Conservation (phyloP, 2,113 vertebrate genomes). For the Triplophysa rosa region DNA sequence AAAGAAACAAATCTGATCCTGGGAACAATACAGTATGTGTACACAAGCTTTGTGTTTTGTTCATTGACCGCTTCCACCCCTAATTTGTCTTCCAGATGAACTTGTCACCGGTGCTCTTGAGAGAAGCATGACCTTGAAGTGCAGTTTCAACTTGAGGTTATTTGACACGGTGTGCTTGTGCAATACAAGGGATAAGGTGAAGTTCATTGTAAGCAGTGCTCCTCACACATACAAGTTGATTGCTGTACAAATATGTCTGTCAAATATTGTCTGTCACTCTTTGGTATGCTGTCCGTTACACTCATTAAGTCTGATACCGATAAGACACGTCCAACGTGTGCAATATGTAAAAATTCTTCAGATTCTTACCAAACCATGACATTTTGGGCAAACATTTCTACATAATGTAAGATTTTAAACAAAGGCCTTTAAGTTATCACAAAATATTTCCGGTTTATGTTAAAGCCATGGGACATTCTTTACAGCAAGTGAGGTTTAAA, state of each 20-base stretch:
- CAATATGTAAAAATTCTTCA: neutral
- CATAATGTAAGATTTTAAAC: neutral
- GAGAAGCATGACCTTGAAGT: neutral
- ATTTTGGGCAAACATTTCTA: conserved; percentile 32
- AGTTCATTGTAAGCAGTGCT: conserved; percentile 26
- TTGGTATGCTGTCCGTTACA: conserved; percentile 33
- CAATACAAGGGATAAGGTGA: conserved; percentile 22
- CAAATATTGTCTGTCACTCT: conserved; percentile 29
- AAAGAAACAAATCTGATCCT: conserved; percentile 11
- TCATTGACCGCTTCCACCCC: conserved; percentile 19
- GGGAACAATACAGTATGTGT: conserved; percentile 5
- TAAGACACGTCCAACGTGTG: conserved; percentile 24
- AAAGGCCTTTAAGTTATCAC: neutral
- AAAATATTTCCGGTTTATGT: conserved; percentile 30
- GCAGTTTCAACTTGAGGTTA: conserved; percentile 22
- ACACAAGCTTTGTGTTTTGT: conserved; percentile 11
- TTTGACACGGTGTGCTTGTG: conserved; percentile 19
- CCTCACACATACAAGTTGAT: conserved; percentile 27
- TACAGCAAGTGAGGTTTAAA: conserved; percentile 21
- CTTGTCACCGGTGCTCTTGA: conserved; percentile 27
- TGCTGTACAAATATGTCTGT: conserved; percentile 23
- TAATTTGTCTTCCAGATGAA: conserved; percentile 25
- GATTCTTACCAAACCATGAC: neutral
- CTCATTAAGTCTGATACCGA: conserved; percentile 28
- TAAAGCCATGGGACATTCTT: conserved; percentile 34